Evolutionary conservation across 37 sponge, comb jelly and placozoan species (phyloP).

Genomic region (Haliclona indistincta): DNA sequence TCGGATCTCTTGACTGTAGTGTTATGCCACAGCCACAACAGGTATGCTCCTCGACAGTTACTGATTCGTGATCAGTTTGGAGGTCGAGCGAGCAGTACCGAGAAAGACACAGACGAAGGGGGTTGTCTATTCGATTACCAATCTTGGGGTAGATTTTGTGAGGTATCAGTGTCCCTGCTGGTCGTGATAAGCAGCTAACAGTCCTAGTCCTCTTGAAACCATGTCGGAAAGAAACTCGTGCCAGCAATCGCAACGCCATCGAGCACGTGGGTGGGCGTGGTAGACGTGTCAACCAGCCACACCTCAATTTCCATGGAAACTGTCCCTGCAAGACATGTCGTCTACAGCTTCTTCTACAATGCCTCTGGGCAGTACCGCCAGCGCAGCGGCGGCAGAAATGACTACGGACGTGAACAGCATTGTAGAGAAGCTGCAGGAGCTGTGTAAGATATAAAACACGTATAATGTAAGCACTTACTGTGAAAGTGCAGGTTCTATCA

Average conservation of each 20-base stretch:
- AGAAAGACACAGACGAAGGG: no score
- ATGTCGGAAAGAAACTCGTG: neutral
- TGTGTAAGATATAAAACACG: constrained; percentile 21
- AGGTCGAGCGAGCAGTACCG: no score
- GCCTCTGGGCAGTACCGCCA: neutral
- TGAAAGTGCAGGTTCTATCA: neutral
- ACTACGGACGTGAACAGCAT: constrained; percentile 48
- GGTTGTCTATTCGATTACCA: no score
- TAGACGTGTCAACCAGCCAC: neutral
- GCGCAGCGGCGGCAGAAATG: constrained; percentile 5
- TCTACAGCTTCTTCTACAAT: neutral
- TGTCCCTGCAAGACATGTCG: neutral
- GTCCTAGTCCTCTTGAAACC: no score
- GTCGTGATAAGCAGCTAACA: no score
- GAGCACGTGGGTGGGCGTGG: neutral
- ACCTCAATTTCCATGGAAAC: constrained; percentile 14
- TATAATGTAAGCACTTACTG: neutral
- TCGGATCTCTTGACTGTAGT: no score
- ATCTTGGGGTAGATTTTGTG: no score
- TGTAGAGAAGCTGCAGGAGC: constrained; percentile 42
- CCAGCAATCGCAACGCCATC: neutral
- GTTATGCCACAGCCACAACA: no score
- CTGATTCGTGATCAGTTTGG: no score
- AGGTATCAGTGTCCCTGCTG: no score
- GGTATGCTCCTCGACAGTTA: no score